phyloP scores from a whole-genome alignment of 2,797 vertebrate genomes.

The Dromococcyx pavoninus region DNA sequence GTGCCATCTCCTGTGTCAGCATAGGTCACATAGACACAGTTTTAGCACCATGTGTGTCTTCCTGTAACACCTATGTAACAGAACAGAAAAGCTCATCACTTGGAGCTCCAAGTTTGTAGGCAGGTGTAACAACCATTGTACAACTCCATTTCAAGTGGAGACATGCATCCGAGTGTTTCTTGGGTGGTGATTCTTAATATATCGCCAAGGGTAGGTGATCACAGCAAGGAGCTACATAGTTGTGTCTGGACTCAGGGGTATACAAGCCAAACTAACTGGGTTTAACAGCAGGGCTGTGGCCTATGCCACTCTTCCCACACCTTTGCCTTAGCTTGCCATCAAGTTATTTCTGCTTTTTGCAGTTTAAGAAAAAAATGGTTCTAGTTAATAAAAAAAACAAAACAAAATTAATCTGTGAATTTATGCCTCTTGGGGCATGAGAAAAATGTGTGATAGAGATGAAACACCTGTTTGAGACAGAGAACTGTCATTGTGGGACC shows the following conservation, averaged over 20 bases:
- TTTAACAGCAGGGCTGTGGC: neutral
- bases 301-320: neutral
- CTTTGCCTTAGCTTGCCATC: neutral
- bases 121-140: neutral
- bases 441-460: conserved; percentile 30
- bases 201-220: neutral
- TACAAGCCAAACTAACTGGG: rapidly evolving
- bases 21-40: neutral
- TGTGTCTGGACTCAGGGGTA: neutral
- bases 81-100: neutral
- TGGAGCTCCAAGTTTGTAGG: neutral
- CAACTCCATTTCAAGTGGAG: neutral
- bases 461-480: conserved; percentile 66
- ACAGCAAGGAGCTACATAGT: rapidly evolving
- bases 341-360: neutral
- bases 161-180: neutral
- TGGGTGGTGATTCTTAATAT: neutral
- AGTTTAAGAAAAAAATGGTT: neutral
- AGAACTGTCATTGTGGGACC: conserved; percentile 47
- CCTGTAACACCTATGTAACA: neutral
- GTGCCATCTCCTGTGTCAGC: neutral
- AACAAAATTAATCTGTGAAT: conserved; percentile 28
- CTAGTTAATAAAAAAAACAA: conserved; percentile 52
- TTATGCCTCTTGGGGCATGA: conserved; percentile 18
- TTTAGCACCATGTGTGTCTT: neutral